A percentile compares a stretch with the other conserved stretches of the same genome.
Evolutionary conservation across 2,113 vertebrate genomes (phyloP).

Genomic region (Pseudonaja textilis): DNA sequence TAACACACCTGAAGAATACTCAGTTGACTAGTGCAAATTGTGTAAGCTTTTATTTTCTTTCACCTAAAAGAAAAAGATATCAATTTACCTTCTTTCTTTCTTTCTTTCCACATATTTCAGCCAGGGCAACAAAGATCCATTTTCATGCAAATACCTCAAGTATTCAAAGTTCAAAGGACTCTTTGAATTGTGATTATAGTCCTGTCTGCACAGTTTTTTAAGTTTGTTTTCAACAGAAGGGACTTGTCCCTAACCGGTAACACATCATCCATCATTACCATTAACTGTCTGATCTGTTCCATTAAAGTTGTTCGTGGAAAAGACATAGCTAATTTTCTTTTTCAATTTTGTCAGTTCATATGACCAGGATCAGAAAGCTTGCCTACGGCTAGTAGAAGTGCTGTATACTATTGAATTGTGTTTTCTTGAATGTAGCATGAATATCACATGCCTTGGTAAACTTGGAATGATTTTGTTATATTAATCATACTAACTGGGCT

Average conservation of each 20-base stretch:
- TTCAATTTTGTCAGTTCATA: background rate
- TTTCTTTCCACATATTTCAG: slow-evolving; percentile 4
- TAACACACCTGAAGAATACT: background rate
- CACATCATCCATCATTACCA: slow-evolving; percentile 2
- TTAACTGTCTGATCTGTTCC: slow-evolving; percentile 5
- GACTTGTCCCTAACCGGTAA: background rate
- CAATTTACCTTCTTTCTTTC: slow-evolving; percentile 8
- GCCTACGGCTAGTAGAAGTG: background rate
- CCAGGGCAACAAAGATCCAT: slow-evolving; percentile 22
- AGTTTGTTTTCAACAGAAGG: background rate
- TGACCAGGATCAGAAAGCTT: background rate
- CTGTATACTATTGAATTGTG: background rate
- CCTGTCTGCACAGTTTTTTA: slow-evolving; percentile 4
- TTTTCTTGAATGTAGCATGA: background rate
- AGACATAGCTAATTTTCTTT: background rate
- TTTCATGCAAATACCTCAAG: slow-evolving; percentile 25
- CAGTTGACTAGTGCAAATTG: background rate
- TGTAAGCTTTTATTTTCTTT: slow-evolving; percentile 10
- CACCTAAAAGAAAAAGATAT: slow-evolving; percentile 10
- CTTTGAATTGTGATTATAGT: slow-evolving; percentile 9
- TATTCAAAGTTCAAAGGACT: slow-evolving; percentile 26
- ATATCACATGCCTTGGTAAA: background rate
- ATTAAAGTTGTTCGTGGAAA: background rate
- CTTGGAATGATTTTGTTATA: background rate
- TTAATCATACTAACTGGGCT: background rate